Evolutionary conservation across 2,888 invertebrate genomes (phyloP).

Genomic region (Synanthedon myopaeformis): DNA sequence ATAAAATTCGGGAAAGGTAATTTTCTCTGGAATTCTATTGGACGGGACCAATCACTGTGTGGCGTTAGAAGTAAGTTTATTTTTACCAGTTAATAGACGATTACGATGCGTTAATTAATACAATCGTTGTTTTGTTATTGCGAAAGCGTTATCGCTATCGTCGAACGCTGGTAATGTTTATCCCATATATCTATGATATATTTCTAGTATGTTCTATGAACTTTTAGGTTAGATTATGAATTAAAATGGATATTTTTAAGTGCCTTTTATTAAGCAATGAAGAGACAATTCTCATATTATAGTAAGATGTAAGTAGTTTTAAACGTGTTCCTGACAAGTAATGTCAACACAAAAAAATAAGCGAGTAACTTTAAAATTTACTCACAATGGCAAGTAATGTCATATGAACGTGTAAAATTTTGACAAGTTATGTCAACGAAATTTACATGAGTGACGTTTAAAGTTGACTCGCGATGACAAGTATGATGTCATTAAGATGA

Average conservation of each 20-base stretch:
- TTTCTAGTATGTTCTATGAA: constrained; percentile 97
- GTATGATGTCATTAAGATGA: not conserved
- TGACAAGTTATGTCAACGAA: constrained; percentile 4
- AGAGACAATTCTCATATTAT: not conserved
- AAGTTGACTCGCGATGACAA: no score
- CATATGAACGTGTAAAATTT: not conserved
- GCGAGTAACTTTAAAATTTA: constrained; percentile 5
- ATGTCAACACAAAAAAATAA: not conserved
- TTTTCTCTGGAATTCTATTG: constrained; percentile 63
- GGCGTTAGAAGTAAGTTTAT: constrained; percentile 41
- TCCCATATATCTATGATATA: constrained; percentile 99
- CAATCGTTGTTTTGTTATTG: constrained; percentile 10
- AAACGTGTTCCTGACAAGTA: not conserved
- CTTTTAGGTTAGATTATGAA: constrained; percentile 60
- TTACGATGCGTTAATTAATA: constrained; percentile 15
- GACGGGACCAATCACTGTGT: constrained; percentile 49
- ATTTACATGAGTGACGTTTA: no score
- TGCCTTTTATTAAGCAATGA: not conserved
- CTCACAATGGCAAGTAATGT: constrained; percentile 4
- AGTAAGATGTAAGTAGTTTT: not conserved
- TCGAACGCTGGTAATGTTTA: constrained; percentile 80
- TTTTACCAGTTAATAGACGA: constrained; percentile 58
- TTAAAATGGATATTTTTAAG: constrained; percentile 22
- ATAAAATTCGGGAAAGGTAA: constrained; percentile 68
- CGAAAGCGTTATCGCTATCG: constrained; percentile 23